phyloP scores from a whole-genome alignment of 2,888 invertebrate genomes.

The Proisotoma minuta region DNA sequence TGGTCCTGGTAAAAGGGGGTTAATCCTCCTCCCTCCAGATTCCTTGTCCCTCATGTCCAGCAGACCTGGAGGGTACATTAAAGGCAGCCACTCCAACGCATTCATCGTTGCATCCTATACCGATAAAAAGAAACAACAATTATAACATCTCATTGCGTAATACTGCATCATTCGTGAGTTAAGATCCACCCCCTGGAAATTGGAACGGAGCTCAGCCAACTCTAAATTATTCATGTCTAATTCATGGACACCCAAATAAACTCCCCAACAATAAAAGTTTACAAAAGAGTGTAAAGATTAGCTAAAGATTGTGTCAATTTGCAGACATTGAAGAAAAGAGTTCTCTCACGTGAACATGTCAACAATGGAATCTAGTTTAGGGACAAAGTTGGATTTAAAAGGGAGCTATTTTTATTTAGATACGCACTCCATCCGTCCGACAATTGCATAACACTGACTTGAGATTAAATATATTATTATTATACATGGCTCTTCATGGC shows the following conservation, averaged over 20 bases:
- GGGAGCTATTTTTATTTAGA: slow-evolving; percentile 13
- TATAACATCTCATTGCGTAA: not conserved
- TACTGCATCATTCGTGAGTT: not conserved
- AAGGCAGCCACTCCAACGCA: slow-evolving; percentile 46
- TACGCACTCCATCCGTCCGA: slow-evolving; percentile 10
- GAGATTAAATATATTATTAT: not conserved
- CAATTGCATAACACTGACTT: too few relatives aligned
- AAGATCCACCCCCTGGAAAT: not conserved
- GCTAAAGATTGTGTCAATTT: not conserved
- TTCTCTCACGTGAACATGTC: slow-evolving; percentile 3
- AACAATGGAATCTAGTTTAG: slow-evolving; percentile 16
- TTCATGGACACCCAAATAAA: slow-evolving; percentile 16
- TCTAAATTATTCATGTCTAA: not conserved
- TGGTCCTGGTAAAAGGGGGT: slow-evolving; percentile 53
- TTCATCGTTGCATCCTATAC: slow-evolving; percentile 42
- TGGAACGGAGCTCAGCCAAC: too few relatives aligned
- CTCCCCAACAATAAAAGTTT: not conserved
- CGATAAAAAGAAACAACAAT: slow-evolving; percentile 6
- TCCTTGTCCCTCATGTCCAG: slow-evolving; percentile 76
- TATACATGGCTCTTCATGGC: not conserved
- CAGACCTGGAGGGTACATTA: slow-evolving; percentile 43
- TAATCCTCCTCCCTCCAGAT: slow-evolving; percentile 52
- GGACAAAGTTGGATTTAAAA: too few relatives aligned
- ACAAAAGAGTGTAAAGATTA: not conserved
- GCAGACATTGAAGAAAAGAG: not conserved